Base-by-base conservation (phyloP, 2,113 vertebrate genomes). In the Myiagra hebetior region DNA sequence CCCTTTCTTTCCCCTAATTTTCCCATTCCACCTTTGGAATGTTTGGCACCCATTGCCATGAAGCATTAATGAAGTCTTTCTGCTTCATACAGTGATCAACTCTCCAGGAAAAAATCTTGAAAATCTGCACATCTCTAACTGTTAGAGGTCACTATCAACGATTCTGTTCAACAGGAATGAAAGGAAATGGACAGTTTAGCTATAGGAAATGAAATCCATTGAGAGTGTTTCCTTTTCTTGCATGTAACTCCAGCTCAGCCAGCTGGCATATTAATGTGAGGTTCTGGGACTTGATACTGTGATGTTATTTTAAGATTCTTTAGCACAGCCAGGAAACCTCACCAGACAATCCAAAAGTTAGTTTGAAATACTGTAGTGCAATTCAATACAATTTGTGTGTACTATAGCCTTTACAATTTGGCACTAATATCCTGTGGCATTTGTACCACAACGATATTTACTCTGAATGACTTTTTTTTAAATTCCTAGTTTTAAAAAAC, bases 291-390 rank as follows among this genome's bases (percentile, higher is more conserved):
- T 96, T 96, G 95, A 98, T 97, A 95, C 59, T 77, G 56, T 62
- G 65, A 92, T 97, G 96, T 97, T 98, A 98, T 98, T 98, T 98
- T 97, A 98, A 98, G 97, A 98, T 97, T 93, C 93, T 96, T 87
- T 65, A 97, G 93, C 79, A 76, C 73, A 97, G 97, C 97, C 98
- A 98, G 97, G 97, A 98, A 98, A 97, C 94, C 96, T 97, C 95
- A 97, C 88, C 70, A 95, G 95, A 96, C 93, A 93, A 93, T 97
- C 97, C 97, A 97, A 93, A 96, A 97, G 93, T 94, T 92, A 92
- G 96, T 87, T 92, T 96, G 96, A 97, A 97, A 96, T 55, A 95
- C 47, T 79, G 68, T 90, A 94, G 88, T 73, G 95, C 97, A 97
- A 95, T 65, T 96, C 89, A 93, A 93, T 94, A 95, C 78, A 87